Evolutionary conservation across 2,113 vertebrate species (phyloP).

Genomic region (Neotragus pygmaeus): DNA sequence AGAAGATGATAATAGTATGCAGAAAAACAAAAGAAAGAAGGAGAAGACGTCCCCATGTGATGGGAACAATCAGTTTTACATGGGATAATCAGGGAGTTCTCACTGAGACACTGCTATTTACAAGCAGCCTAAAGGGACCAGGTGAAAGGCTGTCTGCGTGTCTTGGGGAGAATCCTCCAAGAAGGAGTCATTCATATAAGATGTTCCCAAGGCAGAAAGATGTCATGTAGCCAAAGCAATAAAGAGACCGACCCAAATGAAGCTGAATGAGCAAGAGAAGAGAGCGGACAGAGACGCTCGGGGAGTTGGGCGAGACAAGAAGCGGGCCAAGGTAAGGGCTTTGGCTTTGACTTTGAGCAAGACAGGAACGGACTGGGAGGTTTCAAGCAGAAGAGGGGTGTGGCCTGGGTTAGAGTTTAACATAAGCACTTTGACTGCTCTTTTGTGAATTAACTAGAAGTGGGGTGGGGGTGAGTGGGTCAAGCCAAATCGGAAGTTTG

Average conservation of each 20-base stretch:
- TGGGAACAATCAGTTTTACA: not conserved
- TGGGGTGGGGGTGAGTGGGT: rapidly evolving
- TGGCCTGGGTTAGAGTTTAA: not conserved
- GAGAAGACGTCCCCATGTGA: not conserved
- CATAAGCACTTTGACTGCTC: not conserved
- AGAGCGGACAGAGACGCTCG: not conserved
- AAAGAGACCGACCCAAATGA: not conserved
- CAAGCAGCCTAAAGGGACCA: not conserved
- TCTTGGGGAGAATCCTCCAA: not conserved
- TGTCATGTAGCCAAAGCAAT: not conserved
- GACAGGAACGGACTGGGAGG: not conserved
- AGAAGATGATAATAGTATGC: not conserved
- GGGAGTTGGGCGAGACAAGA: not conserved
- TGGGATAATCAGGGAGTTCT: not conserved
- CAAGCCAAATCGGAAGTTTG: not conserved
- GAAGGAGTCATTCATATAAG: not conserved
- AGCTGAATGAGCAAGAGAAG: not conserved
- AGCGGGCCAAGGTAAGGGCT: not conserved
- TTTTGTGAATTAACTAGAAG: not conserved
- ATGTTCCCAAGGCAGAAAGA: not conserved
- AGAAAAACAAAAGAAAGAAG: not conserved
- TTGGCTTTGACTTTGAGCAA: not conserved
- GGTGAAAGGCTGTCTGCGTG: not conserved
- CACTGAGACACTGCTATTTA: not conserved
- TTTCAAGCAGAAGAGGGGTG: not conserved